Evolutionary conservation across 2,888 invertebrate species (phyloP).

Genomic region (Drosophila niveifrons): DNA sequence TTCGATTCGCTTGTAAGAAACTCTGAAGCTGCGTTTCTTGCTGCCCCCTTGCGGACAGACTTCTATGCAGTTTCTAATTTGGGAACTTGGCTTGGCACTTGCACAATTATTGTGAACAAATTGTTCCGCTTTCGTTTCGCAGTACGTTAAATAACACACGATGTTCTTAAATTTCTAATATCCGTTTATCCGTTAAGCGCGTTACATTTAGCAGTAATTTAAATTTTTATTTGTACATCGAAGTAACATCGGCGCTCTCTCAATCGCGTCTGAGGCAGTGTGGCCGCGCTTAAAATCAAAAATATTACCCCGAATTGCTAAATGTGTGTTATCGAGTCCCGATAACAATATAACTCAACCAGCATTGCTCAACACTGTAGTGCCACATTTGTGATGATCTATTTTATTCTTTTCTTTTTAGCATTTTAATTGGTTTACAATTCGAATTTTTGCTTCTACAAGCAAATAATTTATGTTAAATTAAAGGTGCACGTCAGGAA

Average conservation of each 20-base stretch:
- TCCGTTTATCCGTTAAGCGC: slow-evolving; percentile 55
- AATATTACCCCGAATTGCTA: slow-evolving; percentile 5
- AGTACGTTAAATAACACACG: slow-evolving; percentile 21
- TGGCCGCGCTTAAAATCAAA: slow-evolving; percentile 26
- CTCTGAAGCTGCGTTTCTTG: slow-evolving; percentile 52
- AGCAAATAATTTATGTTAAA: no score
- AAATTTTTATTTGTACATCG: slow-evolving; percentile 65
- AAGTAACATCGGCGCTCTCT: slow-evolving; percentile 57
- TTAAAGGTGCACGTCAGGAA: background rate
- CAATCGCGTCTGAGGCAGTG: slow-evolving; percentile 47
- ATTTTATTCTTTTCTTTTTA: background rate
- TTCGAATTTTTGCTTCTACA: no score
- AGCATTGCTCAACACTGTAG: slow-evolving; percentile 32
- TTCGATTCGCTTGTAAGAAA: slow-evolving; percentile 36
- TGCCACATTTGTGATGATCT: no score
- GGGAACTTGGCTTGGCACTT: slow-evolving; percentile 10
- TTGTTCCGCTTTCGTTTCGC: slow-evolving; percentile 8
- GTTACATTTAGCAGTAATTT: slow-evolving; percentile 59
- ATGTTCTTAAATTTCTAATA: slow-evolving; percentile 38
- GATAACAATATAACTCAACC: background rate
- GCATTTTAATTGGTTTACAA: background rate
- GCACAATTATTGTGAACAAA: slow-evolving; percentile 24
- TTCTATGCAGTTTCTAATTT: slow-evolving; percentile 38
- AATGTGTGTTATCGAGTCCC: background rate
- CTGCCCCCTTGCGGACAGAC: slow-evolving; percentile 11